phyloP scores from a whole-genome alignment of 2,888 invertebrate species.

The Caenorhabditis panamensis region DNA sequence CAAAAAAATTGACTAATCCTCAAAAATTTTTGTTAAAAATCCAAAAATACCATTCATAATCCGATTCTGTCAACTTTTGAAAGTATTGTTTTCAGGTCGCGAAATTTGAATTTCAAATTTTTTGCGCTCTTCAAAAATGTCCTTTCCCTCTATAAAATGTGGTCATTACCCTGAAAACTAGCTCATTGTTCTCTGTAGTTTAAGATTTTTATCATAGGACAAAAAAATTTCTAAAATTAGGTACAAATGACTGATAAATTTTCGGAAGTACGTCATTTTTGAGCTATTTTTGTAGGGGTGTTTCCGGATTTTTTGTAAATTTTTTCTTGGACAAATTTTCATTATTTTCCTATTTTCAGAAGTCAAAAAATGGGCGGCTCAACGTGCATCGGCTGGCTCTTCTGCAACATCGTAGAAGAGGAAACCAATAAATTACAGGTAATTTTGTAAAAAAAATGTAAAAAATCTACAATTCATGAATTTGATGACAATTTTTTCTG shows the following conservation, averaged over 20 bases:
- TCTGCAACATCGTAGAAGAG: conserved; percentile 50
- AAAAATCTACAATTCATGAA: no score
- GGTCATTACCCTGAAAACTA: background rate
- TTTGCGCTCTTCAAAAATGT: background rate
- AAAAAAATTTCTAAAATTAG: no score
- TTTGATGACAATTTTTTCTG: no score
- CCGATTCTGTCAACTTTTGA: background rate
- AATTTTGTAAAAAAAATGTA: background rate
- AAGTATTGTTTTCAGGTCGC: background rate
- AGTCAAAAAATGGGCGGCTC: background rate
- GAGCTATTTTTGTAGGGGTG: no score
- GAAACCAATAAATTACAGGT: conserved; percentile 23
- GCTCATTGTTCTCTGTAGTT: background rate
- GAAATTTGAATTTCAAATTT: background rate
- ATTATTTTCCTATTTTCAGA: no score
- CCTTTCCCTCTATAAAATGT: background rate
- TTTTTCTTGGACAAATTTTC: background rate
- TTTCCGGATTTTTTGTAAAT: no score
- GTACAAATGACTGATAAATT: no score
- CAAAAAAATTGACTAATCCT: background rate
- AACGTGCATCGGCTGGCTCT: conserved; percentile 49
- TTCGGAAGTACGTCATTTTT: no score
- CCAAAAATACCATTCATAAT: background rate
- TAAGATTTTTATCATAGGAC: no score
- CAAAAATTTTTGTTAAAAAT: background rate